These are phyloP conservation scores for Pelecanus crispus DNA, from an alignment of 2,113 vertebrate species.

Conservation along the genomic window DNA sequence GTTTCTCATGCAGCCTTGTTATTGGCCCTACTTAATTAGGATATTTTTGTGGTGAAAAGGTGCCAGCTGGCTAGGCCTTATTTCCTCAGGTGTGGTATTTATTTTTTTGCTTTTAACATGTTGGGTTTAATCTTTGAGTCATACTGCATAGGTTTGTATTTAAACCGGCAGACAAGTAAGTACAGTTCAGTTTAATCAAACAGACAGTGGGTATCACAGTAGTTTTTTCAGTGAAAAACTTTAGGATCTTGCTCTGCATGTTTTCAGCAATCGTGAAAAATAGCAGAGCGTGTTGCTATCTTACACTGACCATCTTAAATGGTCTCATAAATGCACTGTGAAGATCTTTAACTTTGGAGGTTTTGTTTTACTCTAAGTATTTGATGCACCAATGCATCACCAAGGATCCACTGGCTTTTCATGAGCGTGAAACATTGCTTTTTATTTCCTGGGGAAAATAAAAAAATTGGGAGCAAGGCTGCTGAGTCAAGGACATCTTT, in stretches of 20 bases:
- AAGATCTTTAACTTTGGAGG: neutral
- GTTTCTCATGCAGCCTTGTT: neutral
- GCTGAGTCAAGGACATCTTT: neutral
- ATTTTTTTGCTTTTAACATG: neutral
- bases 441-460: neutral
- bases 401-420: neutral
- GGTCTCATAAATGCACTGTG: fast-evolving
- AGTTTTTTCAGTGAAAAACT: neutral
- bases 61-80: neutral
- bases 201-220: neutral
- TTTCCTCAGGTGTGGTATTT: neutral
- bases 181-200: neutral
- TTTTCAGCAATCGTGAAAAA: neutral
- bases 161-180: neutral
- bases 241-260: neutral
- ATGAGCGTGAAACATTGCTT: neutral
- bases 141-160: neutral
- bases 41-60: neutral
- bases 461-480: neutral
- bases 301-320: neutral
- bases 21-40: neutral
- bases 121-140: neutral
- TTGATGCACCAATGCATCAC: neutral
- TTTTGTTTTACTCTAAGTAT: neutral
- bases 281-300: fast-evolving